A percentile compares a stretch with the other conserved stretches of the same genome.
These are phyloP conservation scores for Molanna angustata DNA, from an alignment of 2,888 invertebrate species.

Conservation along the genomic window DNA sequence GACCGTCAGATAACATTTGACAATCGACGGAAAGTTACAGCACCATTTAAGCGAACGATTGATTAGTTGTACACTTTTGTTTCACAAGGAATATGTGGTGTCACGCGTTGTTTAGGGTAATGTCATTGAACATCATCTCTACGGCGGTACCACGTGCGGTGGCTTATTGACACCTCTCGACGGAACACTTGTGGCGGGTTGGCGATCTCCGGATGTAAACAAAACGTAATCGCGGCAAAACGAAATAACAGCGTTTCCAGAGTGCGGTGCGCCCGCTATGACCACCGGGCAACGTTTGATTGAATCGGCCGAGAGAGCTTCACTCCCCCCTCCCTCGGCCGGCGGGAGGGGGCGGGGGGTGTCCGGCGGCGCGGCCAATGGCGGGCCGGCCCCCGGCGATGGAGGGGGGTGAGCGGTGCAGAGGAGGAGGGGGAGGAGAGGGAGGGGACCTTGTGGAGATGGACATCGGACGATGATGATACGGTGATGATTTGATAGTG, in stretches of 20 bases:
- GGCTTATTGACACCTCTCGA: conserved; percentile 4
- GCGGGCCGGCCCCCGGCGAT: conserved; percentile 32
- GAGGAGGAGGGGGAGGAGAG: conserved; percentile 17
- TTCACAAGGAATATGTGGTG: too few relatives aligned
- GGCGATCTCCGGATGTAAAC: conserved; percentile 19
- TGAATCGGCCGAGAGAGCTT: conserved; percentile 12
- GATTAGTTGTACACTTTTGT: too few relatives aligned
- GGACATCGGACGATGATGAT: conserved; percentile 10
- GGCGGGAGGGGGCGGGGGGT: conserved; percentile 26
- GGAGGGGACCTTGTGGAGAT: conserved; percentile 21
- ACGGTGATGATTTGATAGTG: neutral
- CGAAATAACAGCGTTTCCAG: neutral
- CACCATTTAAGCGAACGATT: too few relatives aligned
- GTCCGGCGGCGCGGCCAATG: conserved; percentile 29
- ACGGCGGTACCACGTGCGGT: neutral
- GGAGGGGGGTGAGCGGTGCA: conserved; percentile 9
- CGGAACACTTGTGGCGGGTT: conserved; percentile 1
- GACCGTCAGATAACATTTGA: too few relatives aligned
- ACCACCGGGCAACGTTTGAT: conserved; percentile 27
- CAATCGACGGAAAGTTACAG: too few relatives aligned
- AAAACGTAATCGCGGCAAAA: neutral
- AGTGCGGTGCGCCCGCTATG: conserved; percentile 21
- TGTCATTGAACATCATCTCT: too few relatives aligned
- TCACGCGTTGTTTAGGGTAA: too few relatives aligned
- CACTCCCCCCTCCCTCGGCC: conserved; percentile 12